A percentile compares a stretch with the other conserved stretches of the same genome.
These are phyloP conservation scores for Cyclura pinguis DNA, from an alignment of 2,797 vertebrate genomes.

Conservation along the genomic window DNA sequence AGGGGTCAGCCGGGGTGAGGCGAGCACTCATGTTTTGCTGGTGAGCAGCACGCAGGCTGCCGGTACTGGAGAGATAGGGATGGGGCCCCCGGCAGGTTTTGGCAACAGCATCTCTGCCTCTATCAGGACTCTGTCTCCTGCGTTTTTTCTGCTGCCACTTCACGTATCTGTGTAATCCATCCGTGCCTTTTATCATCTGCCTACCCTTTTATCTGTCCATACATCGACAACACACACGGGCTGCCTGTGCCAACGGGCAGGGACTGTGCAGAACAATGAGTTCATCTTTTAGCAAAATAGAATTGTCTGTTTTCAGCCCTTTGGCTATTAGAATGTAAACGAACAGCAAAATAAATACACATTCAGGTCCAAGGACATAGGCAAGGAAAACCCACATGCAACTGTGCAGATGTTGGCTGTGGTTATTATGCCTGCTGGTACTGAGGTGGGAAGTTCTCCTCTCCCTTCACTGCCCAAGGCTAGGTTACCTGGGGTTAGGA, in stretches of 20 bases:
- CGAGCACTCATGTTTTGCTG: constrained; percentile 37
- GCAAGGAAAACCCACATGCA: not conserved
- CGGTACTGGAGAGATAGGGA: constrained; percentile 73
- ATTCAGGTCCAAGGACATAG: not conserved
- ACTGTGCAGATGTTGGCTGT: not conserved
- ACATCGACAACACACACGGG: too few species aligned
- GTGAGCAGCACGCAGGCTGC: constrained; percentile 11
- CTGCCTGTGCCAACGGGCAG: not conserved
- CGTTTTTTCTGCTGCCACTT: too few species aligned
- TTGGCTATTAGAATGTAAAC: not conserved
- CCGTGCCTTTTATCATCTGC: not conserved
- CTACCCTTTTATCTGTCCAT: not conserved
- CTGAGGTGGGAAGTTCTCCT: not conserved
- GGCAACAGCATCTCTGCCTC: not conserved
- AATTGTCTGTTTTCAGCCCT: not conserved
- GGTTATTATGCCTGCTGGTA: not conserved
- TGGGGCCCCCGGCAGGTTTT: not conserved
- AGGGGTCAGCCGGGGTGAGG: constrained; percentile 39
- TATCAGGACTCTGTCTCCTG: not conserved
- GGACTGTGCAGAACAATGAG: not conserved
- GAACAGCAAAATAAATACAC: not conserved
- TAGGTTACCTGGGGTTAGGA: too few species aligned
- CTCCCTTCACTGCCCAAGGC: too few species aligned
- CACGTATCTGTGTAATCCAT: not conserved
- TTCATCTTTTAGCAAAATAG: not conserved